Base-by-base conservation (phyloP, 2,888 invertebrate species). In the Schizaphis graminum region DNA sequence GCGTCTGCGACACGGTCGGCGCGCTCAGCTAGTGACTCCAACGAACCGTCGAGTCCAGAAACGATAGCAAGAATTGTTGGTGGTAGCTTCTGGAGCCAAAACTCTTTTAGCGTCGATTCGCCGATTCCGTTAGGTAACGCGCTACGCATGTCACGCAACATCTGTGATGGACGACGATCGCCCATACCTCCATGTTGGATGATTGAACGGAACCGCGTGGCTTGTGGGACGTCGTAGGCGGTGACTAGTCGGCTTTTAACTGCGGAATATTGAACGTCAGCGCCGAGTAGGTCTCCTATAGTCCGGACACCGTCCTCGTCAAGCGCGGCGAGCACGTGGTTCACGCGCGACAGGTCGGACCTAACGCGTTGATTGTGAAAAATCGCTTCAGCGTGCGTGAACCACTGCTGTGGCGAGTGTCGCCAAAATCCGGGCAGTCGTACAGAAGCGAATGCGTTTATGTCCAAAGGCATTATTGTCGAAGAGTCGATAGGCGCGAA, bases 331-430 rank as follows among this genome's bases (percentile, higher is more conserved):
- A 89, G 28, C 2, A 67, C 90, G 16, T 90, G 67, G 47, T 67
- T n/a, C n/a, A n/a, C n/a, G n/a, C n/a, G n/a, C n/a, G n/a, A n/a
- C n/a, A n/a, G n/a, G n/a, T n/a, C n/a, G 11, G 61, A 47, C 2
- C 67, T 24, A 13, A 90, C 4, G 44, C 67, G 90, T 16, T 90
- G n/a, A 24, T 35, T 89, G 24, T 35, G 57, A 21, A 89, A 57
- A 24, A 89, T 41, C 21, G 89, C 89, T 57, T 89, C 89, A 35
- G 56, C 89, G 41, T 56, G 89, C 1, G 56, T 89, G 7, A 89
- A 41, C 35, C 89, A 89, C 16, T 57, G 89, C 11, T 89, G 53
- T 2, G 89, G 89, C 13, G 89, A 89, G 11, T 56, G 89, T 3
- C 89, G 89, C 56, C 56, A 89, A 21, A 89, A 89, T 7, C 41